Evolutionary conservation across 2,113 vertebrate genomes (phyloP), one percentile per base, ranked within the genome.

Genomic region (Myotis brandtii): DNA sequence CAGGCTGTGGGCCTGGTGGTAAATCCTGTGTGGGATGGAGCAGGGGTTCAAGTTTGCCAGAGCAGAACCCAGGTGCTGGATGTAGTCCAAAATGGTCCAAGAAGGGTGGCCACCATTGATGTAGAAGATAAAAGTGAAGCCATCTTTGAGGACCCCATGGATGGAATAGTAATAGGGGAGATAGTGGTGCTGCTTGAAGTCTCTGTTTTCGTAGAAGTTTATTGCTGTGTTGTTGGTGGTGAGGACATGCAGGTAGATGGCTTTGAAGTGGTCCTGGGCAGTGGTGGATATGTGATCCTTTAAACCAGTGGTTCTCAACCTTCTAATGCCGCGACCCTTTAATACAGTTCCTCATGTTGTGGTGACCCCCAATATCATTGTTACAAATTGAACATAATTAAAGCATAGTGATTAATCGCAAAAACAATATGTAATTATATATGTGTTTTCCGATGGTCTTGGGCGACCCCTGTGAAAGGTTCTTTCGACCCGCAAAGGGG

Each of bases 161-260:
- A 99, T 99, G 97, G 99, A 99, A 95, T 99, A 99, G 96, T 99
- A 99, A 97, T 99, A 99, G 96, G 99, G 99, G 86, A 99, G 98
- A 97, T 99, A 99, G 98, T 99, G 99, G 98, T 99, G 99, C 99
- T 99, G 99, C 95, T 99, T 99, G 98, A 99, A 99, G 99, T 99
- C 99, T 98, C 99, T 99, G 98, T 99, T 99, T 98, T 99, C 99
- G 2, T 99, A 99, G 98, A 99, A 99, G 98, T 98, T 99, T 98
- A 99, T 99, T 97, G 99, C 99, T 80, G 99, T 99, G 98, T 98
- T 99, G 98, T 99, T 99, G 93, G 99, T 99, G 98, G 99, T 99
- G 97, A 99, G 99, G 81, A 99, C 99, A 0, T 99, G 99, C 85
- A 99, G 98, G 97, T 99, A 99, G 98, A 99, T 99, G 87, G 99